A percentile compares a stretch with the other conserved stretches of the same genome.
These are phyloP conservation scores for Origma solitaria DNA, from an alignment of 2,113 vertebrate genomes.

Conservation along the genomic window DNA sequence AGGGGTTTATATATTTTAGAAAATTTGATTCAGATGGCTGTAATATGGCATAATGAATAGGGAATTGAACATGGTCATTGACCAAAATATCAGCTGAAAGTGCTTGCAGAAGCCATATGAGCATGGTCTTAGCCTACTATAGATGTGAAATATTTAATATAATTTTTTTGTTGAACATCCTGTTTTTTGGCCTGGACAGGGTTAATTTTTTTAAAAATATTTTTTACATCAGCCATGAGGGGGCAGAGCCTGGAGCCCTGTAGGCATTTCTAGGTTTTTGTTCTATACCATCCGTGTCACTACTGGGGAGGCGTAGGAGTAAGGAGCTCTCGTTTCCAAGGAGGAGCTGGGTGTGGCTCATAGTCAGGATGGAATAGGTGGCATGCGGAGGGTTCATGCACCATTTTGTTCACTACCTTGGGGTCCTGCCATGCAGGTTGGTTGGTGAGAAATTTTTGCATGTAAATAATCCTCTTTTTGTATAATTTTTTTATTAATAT, in stretches of 20 bases:
- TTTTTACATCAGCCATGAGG: neutral
- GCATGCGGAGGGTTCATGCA: neutral
- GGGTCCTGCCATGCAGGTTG: neutral
- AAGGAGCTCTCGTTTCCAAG: neutral
- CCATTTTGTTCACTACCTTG: neutral
- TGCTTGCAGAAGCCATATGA: neutral
- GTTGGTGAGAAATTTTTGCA: neutral
- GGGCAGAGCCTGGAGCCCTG: neutral
- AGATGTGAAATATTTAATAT: neutral
- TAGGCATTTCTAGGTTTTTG: too few species aligned
- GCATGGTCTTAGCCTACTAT: neutral
- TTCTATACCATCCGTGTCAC: neutral
- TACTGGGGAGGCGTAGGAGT: neutral
- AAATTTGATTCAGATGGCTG: neutral
- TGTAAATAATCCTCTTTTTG: neutral
- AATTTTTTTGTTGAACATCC: neutral
- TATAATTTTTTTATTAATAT: neutral
- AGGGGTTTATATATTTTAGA: neutral
- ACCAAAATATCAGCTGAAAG: neutral
- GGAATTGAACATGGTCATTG: neutral
- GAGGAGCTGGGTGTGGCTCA: fast-evolving
- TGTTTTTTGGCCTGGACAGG: fast-evolving
- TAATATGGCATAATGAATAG: neutral
- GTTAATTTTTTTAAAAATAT: neutral
- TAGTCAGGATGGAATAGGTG: neutral